Percentiles rank a stretch among this genome's conserved stretches.
These are phyloP conservation scores for Caerostris extrusa DNA, from an alignment of 1,140 invertebrate species.

Conservation along the genomic window DNA sequence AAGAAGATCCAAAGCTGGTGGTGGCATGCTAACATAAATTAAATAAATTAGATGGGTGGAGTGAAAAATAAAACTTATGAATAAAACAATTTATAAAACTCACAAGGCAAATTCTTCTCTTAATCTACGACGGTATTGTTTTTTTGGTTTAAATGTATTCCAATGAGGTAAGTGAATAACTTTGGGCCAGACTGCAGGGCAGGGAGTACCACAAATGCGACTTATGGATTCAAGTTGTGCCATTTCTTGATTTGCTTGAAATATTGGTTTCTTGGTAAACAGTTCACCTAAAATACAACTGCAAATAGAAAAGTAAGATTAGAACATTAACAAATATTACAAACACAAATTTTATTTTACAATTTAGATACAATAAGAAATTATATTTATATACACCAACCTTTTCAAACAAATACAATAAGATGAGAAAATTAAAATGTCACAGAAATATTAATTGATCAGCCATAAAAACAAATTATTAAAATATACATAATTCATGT, in stretches of 20 bases:
- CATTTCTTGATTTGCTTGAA: slow-evolving; percentile 97
- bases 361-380: too few relatives aligned
- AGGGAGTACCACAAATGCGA: slow-evolving; percentile 96
- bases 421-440: too few relatives aligned
- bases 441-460: too few relatives aligned
- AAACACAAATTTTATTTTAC: too few relatives aligned
- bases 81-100: slow-evolving; percentile 76
- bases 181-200: slow-evolving; percentile 98
- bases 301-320: slow-evolving; percentile 52
- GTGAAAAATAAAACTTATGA: neutral
- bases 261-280: slow-evolving; percentile 97
- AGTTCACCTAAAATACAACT: slow-evolving; percentile 98
- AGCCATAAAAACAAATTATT: too few relatives aligned
- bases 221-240: slow-evolving; percentile 97
- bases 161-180: slow-evolving; percentile 97
- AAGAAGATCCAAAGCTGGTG: slow-evolving; percentile 93
- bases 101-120: slow-evolving; percentile 94
- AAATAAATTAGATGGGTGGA: neutral
- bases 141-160: slow-evolving; percentile 95
- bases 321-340: too few relatives aligned
- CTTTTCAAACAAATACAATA: too few relatives aligned
- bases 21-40: slow-evolving; percentile 87
- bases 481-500: too few relatives aligned
- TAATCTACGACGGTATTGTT: slow-evolving; percentile 91
- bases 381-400: too few relatives aligned